Evolutionary conservation across 2,888 invertebrate genomes (phyloP), one percentile per base, ranked within the genome.

Genomic region (Pterostichus niger): DNA sequence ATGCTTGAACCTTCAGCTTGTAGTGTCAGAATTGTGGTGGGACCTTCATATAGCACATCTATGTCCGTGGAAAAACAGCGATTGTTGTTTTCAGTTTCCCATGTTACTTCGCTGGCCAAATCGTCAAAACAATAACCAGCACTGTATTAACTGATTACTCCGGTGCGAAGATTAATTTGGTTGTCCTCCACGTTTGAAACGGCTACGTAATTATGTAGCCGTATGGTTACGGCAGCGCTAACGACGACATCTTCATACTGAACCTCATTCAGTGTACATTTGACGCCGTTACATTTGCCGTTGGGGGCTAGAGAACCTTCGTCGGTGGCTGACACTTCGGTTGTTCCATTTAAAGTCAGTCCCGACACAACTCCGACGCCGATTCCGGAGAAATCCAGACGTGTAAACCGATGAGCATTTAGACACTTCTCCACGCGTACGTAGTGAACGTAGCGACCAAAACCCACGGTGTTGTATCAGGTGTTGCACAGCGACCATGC

Each of bases 231-330:
- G 7, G 78, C 78, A 2, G 83, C 83, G 10, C 44, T 52, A 6
- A 83, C 78, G 24, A 83, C 33, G 6, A 83, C 83, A 24, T 78
- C 35, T n/a, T 83, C 54, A 15, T 83, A 84, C 5, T n/a, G 4
- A 10, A 83, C 35, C 11, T 49, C 71, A 33, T 61, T 76, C 7
- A 54, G 35, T 10, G 76, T 56, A 24, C 40, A 13, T 13, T 31
- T 33, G 61, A 46, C 15, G 4, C 83, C 17, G 17, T 75, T 24
- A 73, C 56, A 31, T 35, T 54, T 24, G 11, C 59, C 81, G 9
- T 2, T 52, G 56, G 49, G 5, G 3, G 24, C 31, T 6, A 81
- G 9, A 17, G 40, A 15, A 17, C 64, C 35, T 7, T 13, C 15
- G 71, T 71, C 5, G 10, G 81, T 80, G 6, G 81, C 31, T 44